These are phyloP conservation scores for Stichopus chloronotus DNA, from an alignment of 35 echinoderm and acorn worm species.

Conservation along the genomic window DNA sequence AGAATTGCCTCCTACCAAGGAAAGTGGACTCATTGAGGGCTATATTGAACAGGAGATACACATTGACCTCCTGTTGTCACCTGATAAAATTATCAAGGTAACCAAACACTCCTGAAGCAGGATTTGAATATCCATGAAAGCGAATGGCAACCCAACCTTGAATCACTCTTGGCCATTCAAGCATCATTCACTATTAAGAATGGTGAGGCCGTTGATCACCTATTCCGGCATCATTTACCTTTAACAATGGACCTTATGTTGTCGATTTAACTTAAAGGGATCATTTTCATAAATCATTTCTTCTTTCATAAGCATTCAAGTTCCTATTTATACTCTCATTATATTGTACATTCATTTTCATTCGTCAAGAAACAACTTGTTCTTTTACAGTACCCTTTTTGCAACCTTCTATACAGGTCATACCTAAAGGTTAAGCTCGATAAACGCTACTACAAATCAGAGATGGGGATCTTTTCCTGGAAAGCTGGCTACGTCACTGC, in stretches of 20 bases:
- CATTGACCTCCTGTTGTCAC: background rate
- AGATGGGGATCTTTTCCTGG: too few relatives aligned
- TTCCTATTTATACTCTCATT: background rate
- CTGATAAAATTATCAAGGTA: conserved; percentile 5
- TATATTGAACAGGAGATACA: background rate
- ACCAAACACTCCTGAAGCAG: background rate
- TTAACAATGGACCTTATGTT: background rate
- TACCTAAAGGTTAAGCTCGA: too few relatives aligned
- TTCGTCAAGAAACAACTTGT: conserved; percentile 5
- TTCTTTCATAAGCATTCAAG: background rate
- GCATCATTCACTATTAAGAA: conserved; percentile 16
- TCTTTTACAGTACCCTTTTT: too few relatives aligned
- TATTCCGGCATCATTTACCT: background rate
- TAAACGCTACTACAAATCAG: too few relatives aligned
- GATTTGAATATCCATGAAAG: background rate
- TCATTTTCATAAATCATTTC: conserved; percentile 12
- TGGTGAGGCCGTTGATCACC: too few relatives aligned
- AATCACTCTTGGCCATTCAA: background rate
- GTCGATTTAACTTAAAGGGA: background rate
- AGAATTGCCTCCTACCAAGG: background rate
- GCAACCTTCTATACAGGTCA: conserved; percentile 4
- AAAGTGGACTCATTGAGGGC: background rate
- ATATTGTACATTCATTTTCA: background rate
- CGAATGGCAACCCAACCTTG: conserved; percentile 4
- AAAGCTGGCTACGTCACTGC: too few relatives aligned